Evolutionary conservation across 37 sponge, comb jelly and placozoan genomes (phyloP).

Genomic region (Spongia lamella): DNA sequence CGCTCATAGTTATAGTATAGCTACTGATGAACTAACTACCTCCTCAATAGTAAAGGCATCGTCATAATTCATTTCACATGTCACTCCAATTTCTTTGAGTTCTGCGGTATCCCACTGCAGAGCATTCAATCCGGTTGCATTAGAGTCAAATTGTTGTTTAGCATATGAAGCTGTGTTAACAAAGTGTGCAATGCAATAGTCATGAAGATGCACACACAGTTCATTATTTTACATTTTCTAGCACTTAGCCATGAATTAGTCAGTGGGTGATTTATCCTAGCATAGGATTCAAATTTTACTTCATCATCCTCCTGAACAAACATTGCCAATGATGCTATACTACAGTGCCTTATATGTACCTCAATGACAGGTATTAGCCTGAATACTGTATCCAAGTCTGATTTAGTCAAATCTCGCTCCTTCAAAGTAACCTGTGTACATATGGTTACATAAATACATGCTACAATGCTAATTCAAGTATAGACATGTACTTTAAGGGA

Average conservation of each 20-base stretch:
- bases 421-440: too few relatives aligned
- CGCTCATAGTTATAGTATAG: neutral
- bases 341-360: constrained; percentile 8
- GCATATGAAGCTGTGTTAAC: too few relatives aligned
- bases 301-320: constrained; percentile 49
- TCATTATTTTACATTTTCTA: constrained; percentile 30
- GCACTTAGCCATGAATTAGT: constrained; percentile 69
- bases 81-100: constrained; percentile 4
- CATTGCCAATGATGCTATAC: too few relatives aligned
- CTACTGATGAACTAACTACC: constrained; percentile 16
- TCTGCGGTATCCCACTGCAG: constrained; percentile 73
- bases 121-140: constrained; percentile 36
- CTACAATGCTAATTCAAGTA: too few relatives aligned
- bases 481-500: constrained; percentile 1
- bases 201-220: too few relatives aligned
- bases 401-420: neutral
- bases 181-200: too few relatives aligned
- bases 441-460: neutral
- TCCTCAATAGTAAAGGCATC: constrained; percentile 76
- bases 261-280: constrained; percentile 58
- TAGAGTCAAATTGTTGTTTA: constrained; percentile 13
- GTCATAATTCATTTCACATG: constrained; percentile 51
- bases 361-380: constrained; percentile 56
- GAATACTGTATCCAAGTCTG: constrained; percentile 57
- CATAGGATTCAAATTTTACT: constrained; percentile 58